phyloP scores from a whole-genome alignment of 2,888 invertebrate genomes.

The Drosophila picticornis region DNA sequence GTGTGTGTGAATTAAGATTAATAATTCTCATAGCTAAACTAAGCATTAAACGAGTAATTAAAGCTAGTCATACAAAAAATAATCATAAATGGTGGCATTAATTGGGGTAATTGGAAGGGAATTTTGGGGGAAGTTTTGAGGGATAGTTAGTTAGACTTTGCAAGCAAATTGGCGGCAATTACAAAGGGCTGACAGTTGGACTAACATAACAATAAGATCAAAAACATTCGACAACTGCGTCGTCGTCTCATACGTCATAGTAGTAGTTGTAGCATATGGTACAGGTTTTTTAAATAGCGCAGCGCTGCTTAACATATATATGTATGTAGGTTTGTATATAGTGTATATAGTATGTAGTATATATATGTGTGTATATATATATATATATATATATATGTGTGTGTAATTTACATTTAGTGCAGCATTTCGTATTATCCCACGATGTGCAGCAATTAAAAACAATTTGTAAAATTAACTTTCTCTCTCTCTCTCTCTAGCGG shows the following conservation, averaged over 20 bases:
- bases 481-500: conserved; percentile 1
- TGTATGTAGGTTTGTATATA: conserved; percentile 16
- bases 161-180: conserved; percentile 77
- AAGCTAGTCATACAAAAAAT: conserved; percentile 67
- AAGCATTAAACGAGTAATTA: conserved; percentile 64
- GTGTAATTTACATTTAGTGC: conserved; percentile 66
- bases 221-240: conserved; percentile 48
- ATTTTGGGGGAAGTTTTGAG: background rate
- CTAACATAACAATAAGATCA: conserved; percentile 61
- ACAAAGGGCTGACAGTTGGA: conserved; percentile 53
- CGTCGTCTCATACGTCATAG: conserved; percentile 56
- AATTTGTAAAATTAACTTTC: conserved; percentile 63
- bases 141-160: conserved; percentile 38
- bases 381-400: conserved; percentile 38
- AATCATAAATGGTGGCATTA: conserved; percentile 50
- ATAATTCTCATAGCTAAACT: conserved; percentile 78
- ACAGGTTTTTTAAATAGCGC: conserved; percentile 65
- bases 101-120: background rate
- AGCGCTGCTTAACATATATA: conserved; percentile 45
- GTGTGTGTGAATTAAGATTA: conserved; percentile 60
- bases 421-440: conserved; percentile 28
- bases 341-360: conserved; percentile 26
- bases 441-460: conserved; percentile 66
- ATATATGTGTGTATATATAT: conserved; percentile 13
- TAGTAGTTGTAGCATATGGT: conserved; percentile 56